Conservation (phyloP, 2,113 vertebrate species). For the Chionodraco myersi region DNA sequence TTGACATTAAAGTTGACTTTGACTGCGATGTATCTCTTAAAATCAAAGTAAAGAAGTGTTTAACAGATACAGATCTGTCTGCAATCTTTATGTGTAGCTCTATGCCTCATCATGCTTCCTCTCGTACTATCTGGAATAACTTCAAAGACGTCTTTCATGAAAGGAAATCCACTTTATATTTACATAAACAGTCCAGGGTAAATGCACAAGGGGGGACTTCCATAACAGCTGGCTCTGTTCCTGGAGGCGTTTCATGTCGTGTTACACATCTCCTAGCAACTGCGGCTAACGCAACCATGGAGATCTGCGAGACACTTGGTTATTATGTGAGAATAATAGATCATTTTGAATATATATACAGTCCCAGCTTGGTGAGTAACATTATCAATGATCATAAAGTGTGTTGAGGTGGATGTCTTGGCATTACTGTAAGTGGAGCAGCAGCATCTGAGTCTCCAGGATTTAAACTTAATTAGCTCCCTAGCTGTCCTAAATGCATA, state of each 20-base stretch:
- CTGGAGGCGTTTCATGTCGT: slow-evolving; percentile 53
- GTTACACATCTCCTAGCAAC: slow-evolving; percentile 25
- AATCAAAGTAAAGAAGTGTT: neutral
- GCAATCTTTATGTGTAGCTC: neutral
- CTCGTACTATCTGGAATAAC: slow-evolving; percentile 13
- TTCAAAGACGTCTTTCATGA: slow-evolving; percentile 60
- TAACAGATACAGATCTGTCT: neutral
- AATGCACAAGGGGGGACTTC: slow-evolving; percentile 19
- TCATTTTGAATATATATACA: neutral
- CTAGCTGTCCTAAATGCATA: slow-evolving; percentile 40
- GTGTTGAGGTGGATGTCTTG: neutral
- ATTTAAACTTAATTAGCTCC: slow-evolving; percentile 22
- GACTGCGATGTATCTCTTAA: neutral
- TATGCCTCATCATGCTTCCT: neutral
- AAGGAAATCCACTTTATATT: slow-evolving; percentile 33
- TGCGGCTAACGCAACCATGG: slow-evolving; percentile 9
- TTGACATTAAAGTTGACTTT: too few species aligned
- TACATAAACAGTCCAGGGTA: slow-evolving; percentile 29
- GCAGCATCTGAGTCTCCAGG: neutral
- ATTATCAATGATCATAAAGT: neutral
- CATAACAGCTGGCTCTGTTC: slow-evolving; percentile 37
- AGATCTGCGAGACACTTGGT: neutral
- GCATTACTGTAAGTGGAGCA: neutral
- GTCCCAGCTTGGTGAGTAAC: neutral
- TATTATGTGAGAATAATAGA: neutral